Evolutionary conservation across 2,113 vertebrate genomes (phyloP), one percentile per base, ranked within the genome.

Genomic region (Hylia prasina): DNA sequence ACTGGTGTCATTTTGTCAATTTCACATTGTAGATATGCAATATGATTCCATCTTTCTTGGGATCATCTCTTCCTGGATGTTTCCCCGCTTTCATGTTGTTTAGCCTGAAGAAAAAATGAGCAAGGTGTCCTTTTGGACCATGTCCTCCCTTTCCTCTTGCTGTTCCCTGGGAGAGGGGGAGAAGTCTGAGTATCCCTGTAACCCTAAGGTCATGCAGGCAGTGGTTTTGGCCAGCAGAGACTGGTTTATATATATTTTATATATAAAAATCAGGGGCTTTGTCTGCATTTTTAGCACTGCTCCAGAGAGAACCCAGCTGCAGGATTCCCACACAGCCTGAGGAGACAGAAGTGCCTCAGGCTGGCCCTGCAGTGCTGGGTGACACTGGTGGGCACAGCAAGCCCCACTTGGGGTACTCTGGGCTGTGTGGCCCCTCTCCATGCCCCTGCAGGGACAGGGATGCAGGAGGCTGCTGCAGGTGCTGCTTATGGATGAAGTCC

Each of bases 321-420:
- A 1, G 50, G 25, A 19, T 5, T 11, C 31, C 7, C 0, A 2
- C 33, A 13, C 3, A 42, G n/a, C 27, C 53, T 33, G 31, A 28
- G 13, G 14, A 40, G 23, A 56, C 50, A 60, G 25, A 35, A 40
- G 23, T 17, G 48, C 33, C 1, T 1, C 21, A 5, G 53, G 42
- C 27, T 72, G 73, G 11, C 12, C 19, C 35, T 15, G 3, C n/a
- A n/a, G 2, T 1, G 3, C 21, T 10, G 2, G 24, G 12, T 65
- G 27, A 57, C 1, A 0, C 13, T 56, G 40, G 23, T 45, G 56
- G 40, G 33, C 50, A 75, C 56, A 57, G 39, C 28, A 21, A 48
- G 11, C 9, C 30, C 35, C 2, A 1, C 13, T 20, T 5, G 23
- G 61, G 51, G 19, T 35, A 3, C 42, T 57, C 50, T 21, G 80